These are phyloP conservation scores for Ligdia adustata DNA, from an alignment of 2,888 invertebrate genomes.

Conservation along the genomic window DNA sequence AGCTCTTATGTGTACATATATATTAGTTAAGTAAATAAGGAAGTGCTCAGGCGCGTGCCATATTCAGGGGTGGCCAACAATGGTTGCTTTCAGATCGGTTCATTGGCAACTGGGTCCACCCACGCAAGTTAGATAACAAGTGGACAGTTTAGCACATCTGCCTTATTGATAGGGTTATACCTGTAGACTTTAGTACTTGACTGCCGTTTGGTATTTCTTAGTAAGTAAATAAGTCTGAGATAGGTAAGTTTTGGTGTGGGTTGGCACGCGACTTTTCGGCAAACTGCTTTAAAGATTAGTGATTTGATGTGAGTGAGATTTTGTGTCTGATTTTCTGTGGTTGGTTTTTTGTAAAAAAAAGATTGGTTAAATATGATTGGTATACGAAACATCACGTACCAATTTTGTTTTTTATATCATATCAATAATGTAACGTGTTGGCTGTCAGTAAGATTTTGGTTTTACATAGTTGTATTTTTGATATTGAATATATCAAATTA, in stretches of 20 bases:
- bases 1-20: constrained; percentile 37
- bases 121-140: constrained; percentile 78
- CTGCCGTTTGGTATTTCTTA: constrained; percentile 18
- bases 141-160: constrained; percentile 79
- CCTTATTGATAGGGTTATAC: constrained; percentile 59
- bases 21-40: constrained; percentile 63
- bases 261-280: constrained; percentile 13
- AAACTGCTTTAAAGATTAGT: too few relatives aligned
- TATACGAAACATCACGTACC: too few relatives aligned
- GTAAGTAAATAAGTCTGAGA: constrained; percentile 11
- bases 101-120: constrained; percentile 74
- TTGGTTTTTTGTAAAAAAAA: too few relatives aligned
- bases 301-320: too few relatives aligned
- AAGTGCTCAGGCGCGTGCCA: constrained; percentile 66
- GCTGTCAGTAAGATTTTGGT: too few relatives aligned
- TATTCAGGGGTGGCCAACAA: constrained; percentile 71
- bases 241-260: neutral
- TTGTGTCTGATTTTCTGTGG: too few relatives aligned
- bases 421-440: too few relatives aligned
- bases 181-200: constrained; percentile 13
- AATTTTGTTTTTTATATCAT: too few relatives aligned
- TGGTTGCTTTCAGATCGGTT: constrained; percentile 72
- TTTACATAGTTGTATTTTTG: too few relatives aligned
- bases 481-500: too few relatives aligned
- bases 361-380: too few relatives aligned